Percentiles rank a stretch among this genome's conserved stretches.
Conservation (phyloP, 2,888 invertebrate species). For the Thereva nobilitata region DNA sequence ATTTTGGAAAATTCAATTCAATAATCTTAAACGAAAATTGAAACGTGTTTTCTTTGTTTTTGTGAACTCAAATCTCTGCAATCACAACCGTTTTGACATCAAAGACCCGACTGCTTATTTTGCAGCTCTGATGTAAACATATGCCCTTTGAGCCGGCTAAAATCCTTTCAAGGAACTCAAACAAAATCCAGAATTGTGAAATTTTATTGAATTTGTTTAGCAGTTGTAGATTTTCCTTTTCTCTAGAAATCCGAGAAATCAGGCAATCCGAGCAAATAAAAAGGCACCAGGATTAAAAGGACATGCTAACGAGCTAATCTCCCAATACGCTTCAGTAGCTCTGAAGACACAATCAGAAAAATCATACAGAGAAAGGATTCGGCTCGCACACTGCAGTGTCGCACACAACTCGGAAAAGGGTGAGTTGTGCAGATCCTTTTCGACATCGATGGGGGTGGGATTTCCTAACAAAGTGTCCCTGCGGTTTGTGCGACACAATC, state of each 20-base stretch:
- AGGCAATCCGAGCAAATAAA: not conserved
- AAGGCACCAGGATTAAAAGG: conserved; percentile 7
- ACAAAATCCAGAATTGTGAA: conserved; percentile 16
- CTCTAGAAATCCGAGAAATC: conserved; percentile 6
- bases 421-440: conserved; percentile 26
- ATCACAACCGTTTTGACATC: not conserved
- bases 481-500: conserved; percentile 25
- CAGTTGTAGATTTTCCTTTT: conserved; percentile 27
- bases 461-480: conserved; percentile 26
- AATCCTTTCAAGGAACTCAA: not conserved
- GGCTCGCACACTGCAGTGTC: conserved; percentile 6
- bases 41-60: no score
- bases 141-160: not conserved
- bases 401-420: conserved; percentile 4
- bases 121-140: not conserved
- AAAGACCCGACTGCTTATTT: conserved; percentile 2
- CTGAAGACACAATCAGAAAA: conserved; percentile 32
- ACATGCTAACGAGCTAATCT: conserved; percentile 38
- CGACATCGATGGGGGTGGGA: conserved; percentile 37
- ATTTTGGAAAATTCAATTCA: no score
- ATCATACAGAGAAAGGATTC: conserved; percentile 37
- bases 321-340: conserved; percentile 36
- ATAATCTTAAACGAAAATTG: no score
- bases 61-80: no score
- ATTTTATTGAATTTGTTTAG: conserved; percentile 28